Percentiles rank a stretch among this genome's conserved stretches.
Conservation (phyloP, 2,888 invertebrate genomes). For the Platycnemis pennipes region DNA sequence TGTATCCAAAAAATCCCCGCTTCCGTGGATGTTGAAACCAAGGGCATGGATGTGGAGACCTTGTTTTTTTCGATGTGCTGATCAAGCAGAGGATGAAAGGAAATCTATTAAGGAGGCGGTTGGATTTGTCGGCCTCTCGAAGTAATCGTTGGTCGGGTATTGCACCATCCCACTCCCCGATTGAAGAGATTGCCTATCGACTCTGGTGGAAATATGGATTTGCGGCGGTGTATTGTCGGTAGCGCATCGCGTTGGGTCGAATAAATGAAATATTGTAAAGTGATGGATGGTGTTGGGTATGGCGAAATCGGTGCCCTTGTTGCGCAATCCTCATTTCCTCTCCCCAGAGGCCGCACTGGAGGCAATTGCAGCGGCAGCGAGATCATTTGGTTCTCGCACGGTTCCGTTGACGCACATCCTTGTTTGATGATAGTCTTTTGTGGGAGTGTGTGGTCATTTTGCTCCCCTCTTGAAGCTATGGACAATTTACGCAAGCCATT, state of each 20-base stretch:
- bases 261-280: conserved; percentile 56
- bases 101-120: conserved; percentile 23
- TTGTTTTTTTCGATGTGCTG: neutral
- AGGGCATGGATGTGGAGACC: neutral
- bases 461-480: neutral
- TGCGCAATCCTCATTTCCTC: conserved; percentile 21
- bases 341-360: neutral
- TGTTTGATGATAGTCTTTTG: conserved; percentile 4
- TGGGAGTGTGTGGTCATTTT: neutral
- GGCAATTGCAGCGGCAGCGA: conserved; percentile 40
- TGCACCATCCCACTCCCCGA: neutral
- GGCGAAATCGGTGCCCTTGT: conserved; percentile 20
- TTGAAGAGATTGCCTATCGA: neutral
- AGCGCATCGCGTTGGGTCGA: conserved; percentile 3
- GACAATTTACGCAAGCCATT: neutral
- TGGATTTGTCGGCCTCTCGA: neutral
- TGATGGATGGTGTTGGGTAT: conserved; percentile 34
- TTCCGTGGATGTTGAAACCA: neutral
- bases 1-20: neutral
- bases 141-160: neutral
- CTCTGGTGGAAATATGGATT: conserved; percentile 12
- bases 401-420: conserved; percentile 40
- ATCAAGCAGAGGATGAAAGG: neutral
- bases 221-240: conserved; percentile 6
- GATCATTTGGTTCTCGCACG: conserved; percentile 35